Conservation (phyloP, 2,797 vertebrate species). For the Crocidura indochinensis region DNA sequence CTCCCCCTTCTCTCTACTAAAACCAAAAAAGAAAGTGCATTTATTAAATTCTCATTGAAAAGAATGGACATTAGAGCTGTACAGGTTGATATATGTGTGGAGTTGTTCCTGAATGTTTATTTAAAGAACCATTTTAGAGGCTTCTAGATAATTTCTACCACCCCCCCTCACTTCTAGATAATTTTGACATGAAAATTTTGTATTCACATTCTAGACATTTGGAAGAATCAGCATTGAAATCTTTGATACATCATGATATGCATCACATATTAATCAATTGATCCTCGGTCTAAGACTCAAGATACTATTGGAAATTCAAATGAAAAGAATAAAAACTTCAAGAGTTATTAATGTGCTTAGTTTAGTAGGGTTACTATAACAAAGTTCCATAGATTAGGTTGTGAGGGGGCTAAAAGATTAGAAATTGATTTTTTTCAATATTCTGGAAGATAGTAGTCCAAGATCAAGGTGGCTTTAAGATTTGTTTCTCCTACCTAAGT, state of each 20-base stretch:
- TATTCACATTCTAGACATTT: slow-evolving; percentile 41
- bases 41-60: slow-evolving; percentile 54
- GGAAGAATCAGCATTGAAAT: not conserved
- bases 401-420: not conserved
- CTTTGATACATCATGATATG: not conserved
- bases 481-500: not conserved
- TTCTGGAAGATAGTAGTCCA: not conserved
- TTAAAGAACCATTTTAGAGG: slow-evolving; percentile 32
- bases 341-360: not conserved
- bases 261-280: slow-evolving; percentile 35
- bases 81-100: slow-evolving; percentile 30
- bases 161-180: not conserved
- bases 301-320: slow-evolving; percentile 38
- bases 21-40: not conserved
- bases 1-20: not conserved
- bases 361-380: not conserved
- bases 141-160: slow-evolving; percentile 51
- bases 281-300: not conserved
- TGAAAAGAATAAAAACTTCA: not conserved
- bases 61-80: slow-evolving; percentile 8
- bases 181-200: slow-evolving; percentile 50
- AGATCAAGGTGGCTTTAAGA: not conserved
- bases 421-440: not conserved
- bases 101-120: slow-evolving; percentile 4
- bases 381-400: not conserved